Evolutionary conservation across 2,113 vertebrate genomes (phyloP).

Genomic region (Cnemophilus loriae): DNA sequence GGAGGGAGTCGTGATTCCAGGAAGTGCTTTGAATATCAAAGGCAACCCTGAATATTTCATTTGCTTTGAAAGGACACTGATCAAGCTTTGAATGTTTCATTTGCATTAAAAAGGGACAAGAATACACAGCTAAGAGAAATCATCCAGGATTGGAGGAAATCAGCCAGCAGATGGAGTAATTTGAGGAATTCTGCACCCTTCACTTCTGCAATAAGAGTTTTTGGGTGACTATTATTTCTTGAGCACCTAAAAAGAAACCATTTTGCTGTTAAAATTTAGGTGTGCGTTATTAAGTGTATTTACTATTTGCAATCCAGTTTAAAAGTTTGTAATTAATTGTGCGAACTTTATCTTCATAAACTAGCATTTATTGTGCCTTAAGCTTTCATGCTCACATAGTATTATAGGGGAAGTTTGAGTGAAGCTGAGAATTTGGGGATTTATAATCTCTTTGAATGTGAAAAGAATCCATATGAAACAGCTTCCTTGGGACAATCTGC

Average conservation of each 20-base stretch:
- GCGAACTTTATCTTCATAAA: background rate
- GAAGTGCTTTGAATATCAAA: slow-evolving; percentile 64
- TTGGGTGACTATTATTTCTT: background rate
- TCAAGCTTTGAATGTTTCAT: slow-evolving; percentile 54
- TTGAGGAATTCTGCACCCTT: background rate
- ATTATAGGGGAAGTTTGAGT: background rate
- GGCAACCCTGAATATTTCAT: slow-evolving; percentile 55
- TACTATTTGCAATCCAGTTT: background rate
- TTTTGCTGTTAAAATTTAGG: background rate
- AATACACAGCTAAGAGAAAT: slow-evolving; percentile 26
- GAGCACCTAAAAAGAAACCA: background rate
- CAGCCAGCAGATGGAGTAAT: slow-evolving; percentile 52
- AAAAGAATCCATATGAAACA: background rate
- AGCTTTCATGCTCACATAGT: background rate
- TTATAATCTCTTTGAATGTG: background rate
- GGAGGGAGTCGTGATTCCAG: slow-evolving; percentile 27
- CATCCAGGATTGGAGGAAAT: slow-evolving; percentile 42
- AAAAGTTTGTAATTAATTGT: background rate
- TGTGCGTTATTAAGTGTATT: background rate
- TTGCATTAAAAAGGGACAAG: slow-evolving; percentile 55
- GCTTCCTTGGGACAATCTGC: background rate
- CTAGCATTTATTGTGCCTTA: background rate
- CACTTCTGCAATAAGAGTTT: background rate
- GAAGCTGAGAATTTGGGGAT: background rate
- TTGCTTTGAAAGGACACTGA: slow-evolving; percentile 61